phyloP scores from a whole-genome alignment of 2,888 invertebrate species.

The Agonopterix arenella region DNA sequence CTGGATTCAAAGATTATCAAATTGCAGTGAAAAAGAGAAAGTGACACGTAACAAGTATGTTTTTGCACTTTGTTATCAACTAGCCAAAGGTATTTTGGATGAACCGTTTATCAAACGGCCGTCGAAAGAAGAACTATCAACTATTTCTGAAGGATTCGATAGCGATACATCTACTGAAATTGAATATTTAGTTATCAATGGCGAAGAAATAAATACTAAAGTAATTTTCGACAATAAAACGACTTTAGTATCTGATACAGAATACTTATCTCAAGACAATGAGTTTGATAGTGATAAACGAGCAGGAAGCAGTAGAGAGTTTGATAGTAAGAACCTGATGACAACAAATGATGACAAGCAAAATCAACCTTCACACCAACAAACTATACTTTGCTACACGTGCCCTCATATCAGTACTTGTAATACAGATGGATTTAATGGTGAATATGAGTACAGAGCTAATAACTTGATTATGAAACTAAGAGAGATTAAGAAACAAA shows the following conservation, averaged over 20 bases:
- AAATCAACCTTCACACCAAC: conserved; percentile 12
- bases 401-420: conserved; percentile 21
- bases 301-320: conserved; percentile 10
- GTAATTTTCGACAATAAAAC: conserved; percentile 29
- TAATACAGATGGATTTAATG: conserved; percentile 12
- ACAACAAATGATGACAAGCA: conserved; percentile 5
- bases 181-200: conserved; percentile 39
- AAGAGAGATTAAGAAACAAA: conserved; percentile 59
- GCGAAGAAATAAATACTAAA: conserved; percentile 32
- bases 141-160: conserved; percentile 32
- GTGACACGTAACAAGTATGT: conserved; percentile 51
- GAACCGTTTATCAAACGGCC: conserved; percentile 48
- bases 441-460: conserved; percentile 41
- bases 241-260: conserved; percentile 24
- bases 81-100: conserved; percentile 48
- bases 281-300: conserved; percentile 11
- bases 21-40: conserved; percentile 44
- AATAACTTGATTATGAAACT: conserved; percentile 51
- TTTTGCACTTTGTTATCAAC: conserved; percentile 54
- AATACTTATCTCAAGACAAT: conserved; percentile 26
- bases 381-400: conserved; percentile 24
- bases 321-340: conserved; percentile 17
- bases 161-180: conserved; percentile 44
- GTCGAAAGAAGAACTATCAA: conserved; percentile 25
- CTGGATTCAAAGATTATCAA: conserved; percentile 56